Conservation (phyloP, 1,140 invertebrate species). For the Streblospio benedicti region DNA sequence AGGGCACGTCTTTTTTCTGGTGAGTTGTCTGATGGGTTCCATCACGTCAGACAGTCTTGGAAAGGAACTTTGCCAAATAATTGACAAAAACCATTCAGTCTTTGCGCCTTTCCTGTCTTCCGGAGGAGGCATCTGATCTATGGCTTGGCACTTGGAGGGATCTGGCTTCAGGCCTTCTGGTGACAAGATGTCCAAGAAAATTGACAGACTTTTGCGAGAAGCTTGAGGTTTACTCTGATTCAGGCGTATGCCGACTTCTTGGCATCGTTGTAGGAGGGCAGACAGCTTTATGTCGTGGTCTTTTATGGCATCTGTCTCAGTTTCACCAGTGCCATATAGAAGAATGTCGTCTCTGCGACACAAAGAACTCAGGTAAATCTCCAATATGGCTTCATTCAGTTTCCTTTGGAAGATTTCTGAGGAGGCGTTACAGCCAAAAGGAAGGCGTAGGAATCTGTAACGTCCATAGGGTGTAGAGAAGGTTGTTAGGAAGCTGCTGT, state of each 20-base stretch:
- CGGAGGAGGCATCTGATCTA: slow-evolving; percentile 23
- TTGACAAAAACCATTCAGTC: slow-evolving; percentile 5
- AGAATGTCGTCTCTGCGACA: slow-evolving; percentile 35
- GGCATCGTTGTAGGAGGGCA: too few relatives aligned
- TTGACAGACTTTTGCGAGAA: too few relatives aligned
- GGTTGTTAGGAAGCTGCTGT: too few relatives aligned
- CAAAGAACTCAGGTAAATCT: slow-evolving; percentile 33
- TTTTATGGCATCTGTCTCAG: neutral
- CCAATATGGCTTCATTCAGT: slow-evolving; percentile 29
- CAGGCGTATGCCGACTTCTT: too few relatives aligned
- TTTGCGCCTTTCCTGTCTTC: slow-evolving; percentile 16
- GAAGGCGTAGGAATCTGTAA: too few relatives aligned
- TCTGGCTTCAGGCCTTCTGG: slow-evolving; percentile 37
- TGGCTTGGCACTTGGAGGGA: slow-evolving; percentile 31
- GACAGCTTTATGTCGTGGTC: slow-evolving; percentile 2
- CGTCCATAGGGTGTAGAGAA: too few relatives aligned
- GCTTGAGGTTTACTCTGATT: too few relatives aligned
- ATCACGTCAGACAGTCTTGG: slow-evolving; percentile 24
- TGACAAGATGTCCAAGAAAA: slow-evolving; percentile 43
- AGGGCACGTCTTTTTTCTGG: neutral
- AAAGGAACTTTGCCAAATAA: slow-evolving; percentile 16
- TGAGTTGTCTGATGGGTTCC: slow-evolving; percentile 18
- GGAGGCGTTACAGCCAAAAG: slow-evolving; percentile 2
- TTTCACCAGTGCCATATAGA: neutral
- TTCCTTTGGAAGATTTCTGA: slow-evolving; percentile 37